These are phyloP conservation scores for Oceanodroma leucorhoa DNA, from an alignment of 2,797 vertebrate genomes.

Conservation along the genomic window DNA sequence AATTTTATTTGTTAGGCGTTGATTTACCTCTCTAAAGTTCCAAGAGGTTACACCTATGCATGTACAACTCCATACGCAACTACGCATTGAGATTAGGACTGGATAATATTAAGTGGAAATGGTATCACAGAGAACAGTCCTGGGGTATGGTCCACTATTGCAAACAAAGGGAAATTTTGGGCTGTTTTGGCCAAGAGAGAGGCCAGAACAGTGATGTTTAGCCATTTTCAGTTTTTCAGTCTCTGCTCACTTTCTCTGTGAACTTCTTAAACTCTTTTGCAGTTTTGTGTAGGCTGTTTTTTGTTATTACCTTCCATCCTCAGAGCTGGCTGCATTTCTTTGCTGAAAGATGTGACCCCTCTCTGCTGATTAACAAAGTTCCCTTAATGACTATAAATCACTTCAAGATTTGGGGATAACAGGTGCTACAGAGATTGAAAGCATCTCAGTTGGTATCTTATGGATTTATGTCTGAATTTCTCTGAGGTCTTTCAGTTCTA, in stretches of 20 bases:
- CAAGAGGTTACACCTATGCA: not conserved
- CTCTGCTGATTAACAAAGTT: not conserved
- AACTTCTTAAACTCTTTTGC: not conserved
- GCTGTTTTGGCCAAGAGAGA: not conserved
- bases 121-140: not conserved
- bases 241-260: not conserved
- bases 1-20: not conserved
- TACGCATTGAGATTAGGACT: not conserved
- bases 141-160: fast-evolving
- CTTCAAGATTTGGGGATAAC: not conserved
- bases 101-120: not conserved
- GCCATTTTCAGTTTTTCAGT: not conserved
- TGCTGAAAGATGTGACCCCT: not conserved
- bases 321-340: not conserved
- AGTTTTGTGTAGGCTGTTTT: not conserved
- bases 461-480: not conserved
- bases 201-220: not conserved
- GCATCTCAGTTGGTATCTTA: not conserved
- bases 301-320: not conserved
- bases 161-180: not conserved
- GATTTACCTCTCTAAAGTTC: not conserved
- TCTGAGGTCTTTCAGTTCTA: not conserved
- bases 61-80: not conserved
- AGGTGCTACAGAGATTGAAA: not conserved
- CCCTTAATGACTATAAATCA: not conserved